Evolutionary conservation across 1,140 invertebrate genomes (phyloP).

Genomic region (Pteromalus puparum): DNA sequence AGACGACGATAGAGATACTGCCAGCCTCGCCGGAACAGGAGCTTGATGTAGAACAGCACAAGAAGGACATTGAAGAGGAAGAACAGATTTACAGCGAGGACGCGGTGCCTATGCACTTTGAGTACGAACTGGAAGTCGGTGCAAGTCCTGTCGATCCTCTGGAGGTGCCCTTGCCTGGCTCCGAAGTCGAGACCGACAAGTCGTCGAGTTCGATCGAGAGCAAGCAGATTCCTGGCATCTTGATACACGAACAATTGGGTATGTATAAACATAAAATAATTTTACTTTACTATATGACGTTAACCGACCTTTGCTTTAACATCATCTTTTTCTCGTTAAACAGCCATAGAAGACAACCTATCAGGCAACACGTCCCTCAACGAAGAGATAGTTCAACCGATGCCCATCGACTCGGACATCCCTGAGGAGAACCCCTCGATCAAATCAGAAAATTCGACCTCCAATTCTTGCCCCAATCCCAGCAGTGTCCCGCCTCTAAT

Average conservation of each 20-base stretch:
- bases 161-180: constrained; percentile 55
- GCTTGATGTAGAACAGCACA: constrained; percentile 42
- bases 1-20: constrained; percentile 70
- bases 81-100: constrained; percentile 61
- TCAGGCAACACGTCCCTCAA: neutral
- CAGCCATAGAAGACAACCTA: constrained; percentile 30
- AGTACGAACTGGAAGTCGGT: constrained; percentile 66
- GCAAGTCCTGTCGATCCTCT: constrained; percentile 58
- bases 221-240: neutral
- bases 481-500: neutral
- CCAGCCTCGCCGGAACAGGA: constrained; percentile 66
- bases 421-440: neutral
- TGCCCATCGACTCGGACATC: neutral
- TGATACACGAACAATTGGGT: constrained; percentile 37
- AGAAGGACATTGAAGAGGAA: constrained; percentile 52
- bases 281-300: neutral
- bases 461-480: neutral
- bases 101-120: constrained; percentile 63
- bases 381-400: neutral
- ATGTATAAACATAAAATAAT: too few species aligned
- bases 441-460: constrained; percentile 22
- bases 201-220: neutral
- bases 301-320: neutral
- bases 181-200: constrained; percentile 19
- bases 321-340: neutral